Conservation (phyloP, 2,113 vertebrate genomes). For the Xenus cinereus region DNA sequence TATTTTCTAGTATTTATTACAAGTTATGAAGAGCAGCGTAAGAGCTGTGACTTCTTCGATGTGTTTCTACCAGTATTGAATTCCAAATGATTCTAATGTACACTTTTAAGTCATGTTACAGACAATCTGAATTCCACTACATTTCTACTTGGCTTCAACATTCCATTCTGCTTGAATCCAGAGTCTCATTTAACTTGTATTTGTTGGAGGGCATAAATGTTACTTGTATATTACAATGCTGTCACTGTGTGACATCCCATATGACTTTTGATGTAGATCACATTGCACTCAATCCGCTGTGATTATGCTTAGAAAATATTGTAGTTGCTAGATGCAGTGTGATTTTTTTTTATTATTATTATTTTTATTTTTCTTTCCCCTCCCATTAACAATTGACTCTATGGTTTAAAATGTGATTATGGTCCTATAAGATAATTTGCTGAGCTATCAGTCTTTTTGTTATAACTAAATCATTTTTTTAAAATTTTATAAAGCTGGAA, state of each 20-base stretch:
- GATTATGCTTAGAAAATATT: constrained; percentile 78
- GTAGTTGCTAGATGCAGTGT: constrained; percentile 76
- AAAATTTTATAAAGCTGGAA: constrained; percentile 74
- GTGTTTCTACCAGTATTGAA: constrained; percentile 62
- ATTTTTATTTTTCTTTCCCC: not conserved
- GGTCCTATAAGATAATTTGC: constrained; percentile 76
- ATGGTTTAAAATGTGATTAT: constrained; percentile 76
- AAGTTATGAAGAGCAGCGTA: constrained; percentile 53
- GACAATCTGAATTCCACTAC: constrained; percentile 79
- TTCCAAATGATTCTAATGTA: constrained; percentile 46
- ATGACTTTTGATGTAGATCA: constrained; percentile 75
- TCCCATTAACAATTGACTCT: constrained; percentile 64
- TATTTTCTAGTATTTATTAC: constrained; percentile 62
- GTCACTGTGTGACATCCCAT: constrained; percentile 93
- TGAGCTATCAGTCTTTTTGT: constrained; percentile 72
- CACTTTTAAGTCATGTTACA: constrained; percentile 55
- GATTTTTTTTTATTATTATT: not conserved
- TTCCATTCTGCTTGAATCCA: constrained; percentile 69
- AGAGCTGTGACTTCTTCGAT: constrained; percentile 61
- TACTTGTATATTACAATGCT: constrained; percentile 80
- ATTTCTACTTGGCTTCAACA: constrained; percentile 77
- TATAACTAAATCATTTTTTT: constrained; percentile 75
- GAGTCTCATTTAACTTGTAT: constrained; percentile 65
- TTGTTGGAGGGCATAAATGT: constrained; percentile 74
- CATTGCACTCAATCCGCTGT: constrained; percentile 77